Base-by-base conservation (phyloP, 1,140 invertebrate genomes). In the Papilio machaon region DNA sequence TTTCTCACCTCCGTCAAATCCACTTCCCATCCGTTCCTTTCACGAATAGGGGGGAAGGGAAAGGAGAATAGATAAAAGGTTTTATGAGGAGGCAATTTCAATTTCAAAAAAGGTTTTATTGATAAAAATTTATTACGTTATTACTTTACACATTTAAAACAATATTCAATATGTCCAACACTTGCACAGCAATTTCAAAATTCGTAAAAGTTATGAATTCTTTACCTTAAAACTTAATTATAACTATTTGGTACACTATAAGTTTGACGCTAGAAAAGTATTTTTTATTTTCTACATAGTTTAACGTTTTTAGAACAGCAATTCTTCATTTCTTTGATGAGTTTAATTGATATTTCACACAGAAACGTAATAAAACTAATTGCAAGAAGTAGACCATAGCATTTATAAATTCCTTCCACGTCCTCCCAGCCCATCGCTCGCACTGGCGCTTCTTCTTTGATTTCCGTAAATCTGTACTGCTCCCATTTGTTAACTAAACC, bases 391-490 rank as follows among this genome's bases (percentile, higher is more conserved):
- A 90, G 54, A 17, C 82, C 81, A 52, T 89, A 92, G 23, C 84
- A 83, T 83, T 92, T 85, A 73, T 93, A 93, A 80, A 94, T 86
- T 43, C 90, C 91, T 64, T 84, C 85, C 6, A 87, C 73, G 30
- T 87, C 86, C 30, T 86, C 80, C 81, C 86, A 85, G 43, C 80
- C 84, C 46, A 87, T 80, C 11, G 85, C 80, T 73, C 85, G 84
- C 19, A 86, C 38, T 7, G 82, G 78, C n/a, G 77, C 70, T 74
- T 86, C 86, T 13, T 86, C 86, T 73, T 83, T 87, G 13, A 82
- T 82, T 46, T 86, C 85, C 43, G 82, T 79, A 82, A 81, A 86
- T 79, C 82, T 85, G 35, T 86, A 87, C 17, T 87, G 85, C 76
- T 85, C 85, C 86, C 86, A 87, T 80, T 87, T 87, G 19, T 35